Conservation (phyloP, 2,888 invertebrate genomes). For the Agrotis puta region DNA sequence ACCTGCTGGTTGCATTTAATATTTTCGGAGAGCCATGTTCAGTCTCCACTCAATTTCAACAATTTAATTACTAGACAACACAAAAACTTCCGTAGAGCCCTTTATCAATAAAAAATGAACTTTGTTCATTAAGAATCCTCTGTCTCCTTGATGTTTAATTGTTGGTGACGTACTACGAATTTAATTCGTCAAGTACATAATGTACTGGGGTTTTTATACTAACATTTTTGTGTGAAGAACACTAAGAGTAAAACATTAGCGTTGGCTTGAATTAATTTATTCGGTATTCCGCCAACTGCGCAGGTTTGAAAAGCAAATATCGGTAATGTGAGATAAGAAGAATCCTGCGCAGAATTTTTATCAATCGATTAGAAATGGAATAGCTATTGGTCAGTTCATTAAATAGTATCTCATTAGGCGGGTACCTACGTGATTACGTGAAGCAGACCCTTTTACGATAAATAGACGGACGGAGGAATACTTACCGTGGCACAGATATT, state of each 20-base stretch:
- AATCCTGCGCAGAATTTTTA: conserved; percentile 30
- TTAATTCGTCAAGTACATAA: background rate
- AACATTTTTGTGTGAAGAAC: conserved; percentile 7
- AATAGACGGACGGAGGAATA: too few relatives aligned
- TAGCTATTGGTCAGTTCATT: conserved; percentile 3
- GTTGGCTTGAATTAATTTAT: conserved; percentile 23
- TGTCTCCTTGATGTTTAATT: conserved; percentile 13
- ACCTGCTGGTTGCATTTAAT: too few relatives aligned
- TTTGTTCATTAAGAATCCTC: conserved; percentile 6
- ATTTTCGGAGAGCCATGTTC: background rate
- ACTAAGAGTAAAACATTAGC: conserved; percentile 10
- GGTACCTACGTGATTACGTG: too few relatives aligned
- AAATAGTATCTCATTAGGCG: conserved; percentile 37
- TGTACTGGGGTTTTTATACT: conserved; percentile 1
- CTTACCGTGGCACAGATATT: too few relatives aligned
- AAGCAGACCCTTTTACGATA: too few relatives aligned
- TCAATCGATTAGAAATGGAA: background rate
- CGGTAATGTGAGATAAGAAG: background rate
- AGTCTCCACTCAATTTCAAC: background rate
- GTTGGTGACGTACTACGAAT: conserved; percentile 31
- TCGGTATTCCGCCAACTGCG: conserved; percentile 27
- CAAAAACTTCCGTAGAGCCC: background rate
- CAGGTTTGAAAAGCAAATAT: conserved; percentile 27
- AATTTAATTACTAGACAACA: background rate
- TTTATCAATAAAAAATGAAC: background rate